A percentile compares a stretch with the other conserved stretches of the same genome.
Evolutionary conservation across 2,797 vertebrate genomes (phyloP).

Genomic region (Huso huso): DNA sequence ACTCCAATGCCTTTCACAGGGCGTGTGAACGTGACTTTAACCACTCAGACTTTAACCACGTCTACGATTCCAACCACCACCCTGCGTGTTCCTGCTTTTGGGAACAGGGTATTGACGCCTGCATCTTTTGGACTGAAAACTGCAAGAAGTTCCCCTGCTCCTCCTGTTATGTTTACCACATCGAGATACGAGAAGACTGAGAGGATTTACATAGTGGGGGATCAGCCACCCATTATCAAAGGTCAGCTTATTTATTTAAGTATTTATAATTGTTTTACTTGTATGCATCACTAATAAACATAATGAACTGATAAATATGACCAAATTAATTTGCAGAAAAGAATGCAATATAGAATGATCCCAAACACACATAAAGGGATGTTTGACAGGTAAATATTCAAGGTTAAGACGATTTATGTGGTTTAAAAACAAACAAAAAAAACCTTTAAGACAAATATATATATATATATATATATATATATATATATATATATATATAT

Average conservation of each 20-base stretch:
- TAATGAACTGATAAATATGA: not conserved
- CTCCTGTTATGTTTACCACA: not conserved
- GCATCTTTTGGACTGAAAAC: slow-evolving; percentile 12
- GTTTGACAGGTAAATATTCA: not conserved
- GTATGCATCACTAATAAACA: not conserved
- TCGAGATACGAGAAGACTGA: slow-evolving; percentile 12
- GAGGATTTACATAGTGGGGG: slow-evolving; percentile 49
- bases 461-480: not conserved
- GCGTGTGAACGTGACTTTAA: not conserved
- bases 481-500: not conserved
- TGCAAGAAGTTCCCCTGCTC: slow-evolving; percentile 15
- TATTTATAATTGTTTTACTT: too few relatives aligned
- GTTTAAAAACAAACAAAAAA: not conserved
- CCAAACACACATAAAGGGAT: not conserved
- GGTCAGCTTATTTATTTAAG: slow-evolving; percentile 34
- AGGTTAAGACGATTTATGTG: not conserved
- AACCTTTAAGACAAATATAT: not conserved
- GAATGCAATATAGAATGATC: not conserved
- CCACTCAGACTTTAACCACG: not conserved
- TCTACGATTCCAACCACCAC: not conserved
- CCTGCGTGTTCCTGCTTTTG: not conserved
- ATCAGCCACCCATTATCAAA: slow-evolving; percentile 45
- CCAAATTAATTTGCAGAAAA: not conserved
- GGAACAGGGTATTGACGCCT: not conserved
- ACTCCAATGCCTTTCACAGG: not conserved